phyloP scores from a whole-genome alignment of 1,140 invertebrate genomes.

The Pogonus chalceus region DNA sequence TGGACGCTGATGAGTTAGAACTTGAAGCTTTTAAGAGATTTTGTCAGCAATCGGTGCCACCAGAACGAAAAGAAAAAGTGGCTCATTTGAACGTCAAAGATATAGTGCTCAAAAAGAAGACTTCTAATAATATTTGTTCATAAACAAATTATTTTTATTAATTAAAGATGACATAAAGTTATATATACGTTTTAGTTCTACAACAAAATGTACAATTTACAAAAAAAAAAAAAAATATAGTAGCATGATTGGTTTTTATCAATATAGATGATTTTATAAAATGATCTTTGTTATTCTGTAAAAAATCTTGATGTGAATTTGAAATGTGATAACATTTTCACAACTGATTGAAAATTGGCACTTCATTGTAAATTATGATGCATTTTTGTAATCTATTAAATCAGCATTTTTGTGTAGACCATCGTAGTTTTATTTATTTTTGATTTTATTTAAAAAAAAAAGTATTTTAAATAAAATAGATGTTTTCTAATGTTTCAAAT shows the following conservation, averaged over 20 bases:
- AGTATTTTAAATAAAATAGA: too few species aligned
- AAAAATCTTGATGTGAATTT: neutral
- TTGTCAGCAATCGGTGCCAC: constrained; percentile 60
- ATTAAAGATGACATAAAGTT: too few species aligned
- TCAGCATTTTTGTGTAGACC: neutral
- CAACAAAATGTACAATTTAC: too few species aligned
- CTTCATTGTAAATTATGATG: neutral
- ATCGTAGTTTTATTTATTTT: too few species aligned
- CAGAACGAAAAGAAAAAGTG: constrained; percentile 58
- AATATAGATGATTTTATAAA: too few species aligned
- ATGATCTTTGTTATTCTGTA: too few species aligned
- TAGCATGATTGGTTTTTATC: too few species aligned
- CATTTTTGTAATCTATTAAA: neutral
- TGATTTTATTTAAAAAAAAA: too few species aligned
- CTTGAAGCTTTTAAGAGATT: constrained; percentile 72
- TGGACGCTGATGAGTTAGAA: constrained; percentile 65
- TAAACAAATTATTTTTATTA: too few species aligned
- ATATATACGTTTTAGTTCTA: too few species aligned
- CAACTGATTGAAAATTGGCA: neutral
- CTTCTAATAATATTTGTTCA: neutral
- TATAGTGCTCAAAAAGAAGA: constrained; percentile 3
- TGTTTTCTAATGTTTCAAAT: too few species aligned
- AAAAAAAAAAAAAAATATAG: too few species aligned
- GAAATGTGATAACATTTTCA: neutral
- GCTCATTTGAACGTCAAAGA: constrained; percentile 33